These are phyloP conservation scores for Coendou prehensilis DNA, from an alignment of 2,797 vertebrate species.

Conservation along the genomic window DNA sequence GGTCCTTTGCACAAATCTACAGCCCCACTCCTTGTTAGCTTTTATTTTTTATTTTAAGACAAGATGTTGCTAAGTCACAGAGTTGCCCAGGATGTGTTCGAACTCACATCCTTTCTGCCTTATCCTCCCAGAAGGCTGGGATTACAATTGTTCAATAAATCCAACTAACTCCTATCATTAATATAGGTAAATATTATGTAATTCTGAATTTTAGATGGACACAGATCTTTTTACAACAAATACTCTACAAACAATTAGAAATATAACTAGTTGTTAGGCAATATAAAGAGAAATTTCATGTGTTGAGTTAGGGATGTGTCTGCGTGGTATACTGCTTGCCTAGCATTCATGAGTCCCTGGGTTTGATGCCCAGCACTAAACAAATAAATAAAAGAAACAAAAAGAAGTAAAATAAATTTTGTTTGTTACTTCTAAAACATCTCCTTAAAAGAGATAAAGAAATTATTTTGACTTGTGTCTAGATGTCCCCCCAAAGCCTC, in stretches of 20 bases:
- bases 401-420: neutral
- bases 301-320: neutral
- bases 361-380: neutral
- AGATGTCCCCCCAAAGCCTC: neutral
- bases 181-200: neutral
- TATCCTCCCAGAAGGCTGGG: neutral
- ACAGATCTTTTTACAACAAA: neutral
- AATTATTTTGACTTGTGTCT: neutral
- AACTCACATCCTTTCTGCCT: neutral
- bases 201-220: neutral
- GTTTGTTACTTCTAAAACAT: neutral
- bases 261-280: neutral
- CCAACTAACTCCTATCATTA: neutral
- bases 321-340: neutral
- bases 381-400: neutral
- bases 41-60: neutral
- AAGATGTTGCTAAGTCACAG: neutral
- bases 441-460: neutral
- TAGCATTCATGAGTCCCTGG: neutral
- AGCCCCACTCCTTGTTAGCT: neutral
- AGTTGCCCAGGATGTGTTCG: neutral
- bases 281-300: neutral
- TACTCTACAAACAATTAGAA: neutral
- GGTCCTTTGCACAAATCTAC: neutral
- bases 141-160: neutral